Conservation (phyloP, 2,113 vertebrate genomes). For the Myiozetetes cayanensis region DNA sequence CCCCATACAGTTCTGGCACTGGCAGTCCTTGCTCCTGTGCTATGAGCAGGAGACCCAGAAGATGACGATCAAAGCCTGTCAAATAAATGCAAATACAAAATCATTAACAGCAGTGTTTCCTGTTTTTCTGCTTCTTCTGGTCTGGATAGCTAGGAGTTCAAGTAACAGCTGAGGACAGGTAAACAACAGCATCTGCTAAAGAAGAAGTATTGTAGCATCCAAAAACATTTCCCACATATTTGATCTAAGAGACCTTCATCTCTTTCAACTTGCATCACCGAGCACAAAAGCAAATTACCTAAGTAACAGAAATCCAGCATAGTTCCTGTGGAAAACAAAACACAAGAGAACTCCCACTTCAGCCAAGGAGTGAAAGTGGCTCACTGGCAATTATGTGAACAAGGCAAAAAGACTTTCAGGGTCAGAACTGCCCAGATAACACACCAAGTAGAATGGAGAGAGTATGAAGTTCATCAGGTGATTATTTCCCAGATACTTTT, state of each 20-base stretch:
- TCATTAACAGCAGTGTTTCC: neutral
- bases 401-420: neutral
- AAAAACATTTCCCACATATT: neutral
- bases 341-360: neutral
- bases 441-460: neutral
- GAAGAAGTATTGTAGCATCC: neutral
- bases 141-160: neutral
- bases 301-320: neutral
- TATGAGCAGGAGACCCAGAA: slow-evolving; percentile 87
- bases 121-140: neutral
- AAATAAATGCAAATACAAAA: slow-evolving; percentile 29
- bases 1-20: slow-evolving; percentile 85
- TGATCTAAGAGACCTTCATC: neutral
- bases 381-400: neutral
- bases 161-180: neutral
- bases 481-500: neutral
- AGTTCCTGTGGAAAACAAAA: neutral
- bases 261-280: neutral
- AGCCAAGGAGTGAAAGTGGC: neutral
- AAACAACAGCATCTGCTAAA: neutral
- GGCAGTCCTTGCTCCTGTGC: slow-evolving; percentile 86
- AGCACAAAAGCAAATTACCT: neutral
- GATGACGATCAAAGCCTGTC: slow-evolving; percentile 93
- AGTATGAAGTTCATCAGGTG: neutral
- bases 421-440: neutral